Percentiles rank a stretch among this genome's conserved stretches.
These are phyloP conservation scores for Schrankia costaestrigalis DNA, from an alignment of 2,888 invertebrate species.

Conservation along the genomic window DNA sequence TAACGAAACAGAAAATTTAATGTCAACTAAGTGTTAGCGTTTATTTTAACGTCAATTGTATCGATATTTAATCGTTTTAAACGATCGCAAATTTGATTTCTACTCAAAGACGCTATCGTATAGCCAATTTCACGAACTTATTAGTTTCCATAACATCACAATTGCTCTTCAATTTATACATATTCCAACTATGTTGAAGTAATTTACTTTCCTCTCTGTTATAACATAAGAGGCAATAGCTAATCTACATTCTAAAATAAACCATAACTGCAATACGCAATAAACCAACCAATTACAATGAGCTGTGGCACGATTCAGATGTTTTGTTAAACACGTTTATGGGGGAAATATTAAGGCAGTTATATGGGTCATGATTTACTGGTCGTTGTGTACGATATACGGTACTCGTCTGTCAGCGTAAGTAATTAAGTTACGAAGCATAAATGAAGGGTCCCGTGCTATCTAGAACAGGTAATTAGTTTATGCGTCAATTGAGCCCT, in stretches of 20 bases:
- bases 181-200: conserved; percentile 66
- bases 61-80: conserved; percentile 21
- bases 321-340: conserved; percentile 34
- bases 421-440: conserved; percentile 72
- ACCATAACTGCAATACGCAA: conserved; percentile 54
- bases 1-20: too few relatives aligned
- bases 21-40: too few relatives aligned
- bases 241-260: conserved; percentile 75
- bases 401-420: conserved; percentile 60
- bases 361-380: conserved; percentile 31
- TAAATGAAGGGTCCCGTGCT: conserved; percentile 69
- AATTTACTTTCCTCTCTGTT: conserved; percentile 65
- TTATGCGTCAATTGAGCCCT: conserved; percentile 44
- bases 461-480: conserved; percentile 70
- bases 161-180: conserved; percentile 57
- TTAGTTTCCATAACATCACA: conserved; percentile 45
- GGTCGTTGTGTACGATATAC: conserved; percentile 37
- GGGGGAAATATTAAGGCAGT: conserved; percentile 14
- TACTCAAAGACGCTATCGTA: conserved; percentile 39
- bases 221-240: conserved; percentile 64
- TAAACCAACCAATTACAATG: conserved; percentile 43
- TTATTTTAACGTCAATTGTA: too few relatives aligned
- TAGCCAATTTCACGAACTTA: conserved; percentile 60
- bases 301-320: conserved; percentile 37
- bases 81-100: conserved; percentile 43